phyloP scores from a whole-genome alignment of 2,113 vertebrate species.

The Cyrtonyx montezumae region DNA sequence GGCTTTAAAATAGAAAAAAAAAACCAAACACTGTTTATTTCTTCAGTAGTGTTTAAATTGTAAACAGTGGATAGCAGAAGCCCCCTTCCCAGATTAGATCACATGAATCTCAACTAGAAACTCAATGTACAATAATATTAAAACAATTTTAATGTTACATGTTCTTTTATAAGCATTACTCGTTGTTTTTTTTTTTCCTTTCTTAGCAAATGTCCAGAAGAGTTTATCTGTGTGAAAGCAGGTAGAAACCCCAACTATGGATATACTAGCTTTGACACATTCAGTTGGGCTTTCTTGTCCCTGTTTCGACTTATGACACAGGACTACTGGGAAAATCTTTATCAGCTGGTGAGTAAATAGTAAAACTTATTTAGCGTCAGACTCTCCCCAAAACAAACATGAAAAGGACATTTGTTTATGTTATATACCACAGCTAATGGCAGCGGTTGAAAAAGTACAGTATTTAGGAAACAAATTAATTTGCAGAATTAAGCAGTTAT shows the following conservation, averaged over 20 bases:
- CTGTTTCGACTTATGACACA: conserved; percentile 97
- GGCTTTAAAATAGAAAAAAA: not conserved
- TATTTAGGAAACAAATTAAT: not conserved
- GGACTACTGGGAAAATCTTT: conserved; percentile 96
- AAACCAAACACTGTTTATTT: not conserved
- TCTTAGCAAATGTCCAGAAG: conserved; percentile 90
- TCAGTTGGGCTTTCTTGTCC: conserved; percentile 95
- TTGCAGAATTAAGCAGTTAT: not conserved
- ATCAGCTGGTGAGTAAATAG: conserved; percentile 85
- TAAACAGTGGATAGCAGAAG: not conserved
- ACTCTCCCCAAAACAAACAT: not conserved
- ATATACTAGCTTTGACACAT: conserved; percentile 96
- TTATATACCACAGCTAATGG: not conserved
- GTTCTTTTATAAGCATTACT: not conserved
- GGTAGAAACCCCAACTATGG: conserved; percentile 90
- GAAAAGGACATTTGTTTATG: not conserved
- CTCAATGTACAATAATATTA: not conserved
- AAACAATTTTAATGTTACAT: not conserved
- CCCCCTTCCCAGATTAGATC: not conserved
- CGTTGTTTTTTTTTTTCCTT: not conserved
- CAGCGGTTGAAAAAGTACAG: not conserved
- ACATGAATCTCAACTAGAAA: not conserved
- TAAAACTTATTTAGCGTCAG: not conserved
- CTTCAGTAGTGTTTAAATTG: not conserved
- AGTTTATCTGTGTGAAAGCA: conserved; percentile 75